Conservation (phyloP, 2,888 invertebrate genomes). For the Siphlonurus alternatus region DNA sequence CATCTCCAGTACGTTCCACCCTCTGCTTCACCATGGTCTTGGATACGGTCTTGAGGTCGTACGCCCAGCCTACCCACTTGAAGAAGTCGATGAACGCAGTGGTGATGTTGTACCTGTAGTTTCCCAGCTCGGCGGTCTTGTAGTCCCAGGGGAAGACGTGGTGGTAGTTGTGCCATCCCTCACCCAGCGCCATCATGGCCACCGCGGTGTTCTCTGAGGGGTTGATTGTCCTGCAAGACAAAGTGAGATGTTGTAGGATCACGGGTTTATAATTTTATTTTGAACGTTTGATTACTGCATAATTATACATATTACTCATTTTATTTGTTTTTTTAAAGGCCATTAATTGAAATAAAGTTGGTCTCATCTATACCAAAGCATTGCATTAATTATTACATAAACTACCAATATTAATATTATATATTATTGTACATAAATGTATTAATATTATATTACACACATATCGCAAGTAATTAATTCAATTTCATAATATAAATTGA, state of each 20-base stretch:
- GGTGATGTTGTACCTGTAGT: constrained; percentile 52
- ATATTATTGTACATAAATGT: no score
- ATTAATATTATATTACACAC: no score
- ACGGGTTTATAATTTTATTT: not conserved
- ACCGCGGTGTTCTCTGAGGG: constrained; percentile 63
- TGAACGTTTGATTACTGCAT: no score
- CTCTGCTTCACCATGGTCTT: constrained; percentile 37
- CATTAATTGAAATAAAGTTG: no score
- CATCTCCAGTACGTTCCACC: constrained; percentile 56
- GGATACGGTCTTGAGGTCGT: constrained; percentile 59
- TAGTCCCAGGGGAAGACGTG: constrained; percentile 91
- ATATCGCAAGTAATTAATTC: no score
- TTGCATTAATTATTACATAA: no score
- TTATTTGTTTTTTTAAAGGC: no score
- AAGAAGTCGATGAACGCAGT: constrained; percentile 64
- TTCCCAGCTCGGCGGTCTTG: constrained; percentile 74
- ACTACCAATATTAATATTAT: no score
- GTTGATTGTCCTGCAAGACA: constrained; percentile 44
- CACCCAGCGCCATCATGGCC: constrained; percentile 55
- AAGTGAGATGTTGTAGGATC: constrained; percentile 11
- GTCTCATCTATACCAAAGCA: no score
- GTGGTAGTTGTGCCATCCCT: constrained; percentile 92
- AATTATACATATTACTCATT: no score
- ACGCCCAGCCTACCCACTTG: constrained; percentile 70
- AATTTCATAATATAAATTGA: no score